phyloP scores from a whole-genome alignment of 2,797 vertebrate genomes.

The Periparus ater region DNA sequence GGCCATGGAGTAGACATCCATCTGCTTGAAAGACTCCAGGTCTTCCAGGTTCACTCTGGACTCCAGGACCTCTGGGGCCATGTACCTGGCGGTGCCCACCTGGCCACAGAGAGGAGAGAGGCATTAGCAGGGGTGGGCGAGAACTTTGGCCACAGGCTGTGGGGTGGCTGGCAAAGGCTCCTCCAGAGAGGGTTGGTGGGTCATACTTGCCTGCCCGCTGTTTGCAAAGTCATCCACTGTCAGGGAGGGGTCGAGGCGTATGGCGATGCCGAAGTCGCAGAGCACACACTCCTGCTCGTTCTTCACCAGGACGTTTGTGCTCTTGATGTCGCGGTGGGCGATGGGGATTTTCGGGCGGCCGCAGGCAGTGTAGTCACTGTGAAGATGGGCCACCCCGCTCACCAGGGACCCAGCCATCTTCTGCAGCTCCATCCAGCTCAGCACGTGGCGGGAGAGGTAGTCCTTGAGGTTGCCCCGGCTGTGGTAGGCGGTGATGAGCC shows the following conservation, averaged over 20 bases:
- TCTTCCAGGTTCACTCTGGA: constrained; percentile 92
- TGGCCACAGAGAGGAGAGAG: constrained; percentile 43
- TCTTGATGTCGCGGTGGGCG: constrained; percentile 88
- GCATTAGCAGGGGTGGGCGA: not conserved
- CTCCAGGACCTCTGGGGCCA: constrained; percentile 91
- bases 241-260: constrained; percentile 83
- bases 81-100: constrained; percentile 91
- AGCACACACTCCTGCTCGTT: constrained; percentile 81
- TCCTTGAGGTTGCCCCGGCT: constrained; percentile 88
- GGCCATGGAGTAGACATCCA: constrained; percentile 92
- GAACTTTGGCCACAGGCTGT: rapidly evolving
- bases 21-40: constrained; percentile 91
- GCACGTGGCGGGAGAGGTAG: constrained; percentile 79
- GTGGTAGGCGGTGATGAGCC: constrained; percentile 89
- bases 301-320: constrained; percentile 88
- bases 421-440: constrained; percentile 86
- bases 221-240: constrained; percentile 88
- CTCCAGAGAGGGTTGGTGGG: rapidly evolving
- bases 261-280: constrained; percentile 88
- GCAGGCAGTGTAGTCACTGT: constrained; percentile 81
- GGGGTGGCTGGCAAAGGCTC: not conserved
- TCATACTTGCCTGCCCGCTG: constrained; percentile 83
- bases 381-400: constrained; percentile 85
- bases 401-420: constrained; percentile 83
- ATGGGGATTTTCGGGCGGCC: constrained; percentile 84